Evolutionary conservation across 2,888 invertebrate species (phyloP), one percentile per base, ranked within the genome.

Genomic region (Sphecodes monilicornis): DNA sequence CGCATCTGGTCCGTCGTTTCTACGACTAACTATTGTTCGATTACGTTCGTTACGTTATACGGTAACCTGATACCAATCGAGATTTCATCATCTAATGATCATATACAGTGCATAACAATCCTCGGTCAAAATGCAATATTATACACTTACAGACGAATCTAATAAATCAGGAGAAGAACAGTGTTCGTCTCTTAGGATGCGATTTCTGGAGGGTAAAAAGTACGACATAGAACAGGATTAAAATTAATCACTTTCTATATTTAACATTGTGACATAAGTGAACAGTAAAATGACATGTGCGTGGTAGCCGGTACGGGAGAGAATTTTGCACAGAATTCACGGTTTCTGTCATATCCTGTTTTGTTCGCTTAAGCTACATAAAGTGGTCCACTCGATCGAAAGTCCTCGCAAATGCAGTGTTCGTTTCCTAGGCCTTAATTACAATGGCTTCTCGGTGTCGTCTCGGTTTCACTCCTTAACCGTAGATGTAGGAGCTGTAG

Each of bases 401-500:
- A 54, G 41, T 81, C 69, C 73, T 39, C 32, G 43, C 29, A 13
- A 76, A 73, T 84, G 80, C 78, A 89, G 36, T 84, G 36, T 43
- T 86, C 74, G 60, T 76, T 46, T 79, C 68, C 78, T 36, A 39
- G 16, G 36, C 78, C 26, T 41, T 66, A 16, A 68, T 75, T 29
- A 3, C 29, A 3, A 57, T 13, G 22, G 18, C 68, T 5, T 72
- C 1, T 54, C 13, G 57, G 50, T 16, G 26, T 50, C 16, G 22
- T 69, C 22, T 22, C 18, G 32, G n/a, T 50, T 10, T 18, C 1
- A 32, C 13, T 16, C 1, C 39, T 88, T 88, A 66, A 92, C 36
- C 66, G 36, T 66, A 66, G 36, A 87, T 69, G 76, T 90, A 74
- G 86, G 92, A 91, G 80, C 64, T 87, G 79, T 89, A 89, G 90